These are phyloP conservation scores for Volucella bombylans DNA, from an alignment of 2,888 invertebrate species.

Conservation along the genomic window DNA sequence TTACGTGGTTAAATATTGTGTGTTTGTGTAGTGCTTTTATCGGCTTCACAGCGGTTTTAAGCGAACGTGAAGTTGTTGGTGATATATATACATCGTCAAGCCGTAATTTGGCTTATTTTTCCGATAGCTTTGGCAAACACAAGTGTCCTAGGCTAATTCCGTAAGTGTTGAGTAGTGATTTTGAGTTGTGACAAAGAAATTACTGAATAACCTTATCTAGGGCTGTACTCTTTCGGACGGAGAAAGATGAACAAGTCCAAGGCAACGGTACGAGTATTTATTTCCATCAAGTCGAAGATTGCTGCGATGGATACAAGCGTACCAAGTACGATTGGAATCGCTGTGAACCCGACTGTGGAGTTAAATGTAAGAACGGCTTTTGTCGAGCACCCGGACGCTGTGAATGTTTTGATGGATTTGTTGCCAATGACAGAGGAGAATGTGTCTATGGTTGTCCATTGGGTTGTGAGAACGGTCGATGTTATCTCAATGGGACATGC, in stretches of 20 bases:
- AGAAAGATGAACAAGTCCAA: slow-evolving; percentile 74
- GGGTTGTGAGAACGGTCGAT: slow-evolving; percentile 87
- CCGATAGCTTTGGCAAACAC: slow-evolving; percentile 50
- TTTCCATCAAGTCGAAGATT: slow-evolving; percentile 86
- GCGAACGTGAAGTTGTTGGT: slow-evolving; percentile 66
- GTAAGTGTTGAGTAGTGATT: slow-evolving; percentile 75
- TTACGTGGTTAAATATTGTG: not conserved
- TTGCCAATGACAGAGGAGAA: slow-evolving; percentile 79
- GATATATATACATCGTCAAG: slow-evolving; percentile 72
- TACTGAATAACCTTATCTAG: slow-evolving; percentile 67
- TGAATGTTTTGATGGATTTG: slow-evolving; percentile 80
- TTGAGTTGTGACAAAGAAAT: not conserved
- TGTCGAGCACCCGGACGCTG: slow-evolving; percentile 82
- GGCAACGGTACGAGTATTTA: slow-evolving; percentile 82
- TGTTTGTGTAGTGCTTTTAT: slow-evolving; percentile 30
- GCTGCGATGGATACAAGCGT: slow-evolving; percentile 87
- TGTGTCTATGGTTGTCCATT: slow-evolving; percentile 88
- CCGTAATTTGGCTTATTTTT: slow-evolving; percentile 64
- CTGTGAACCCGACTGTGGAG: slow-evolving; percentile 83
- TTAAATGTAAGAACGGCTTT: slow-evolving; percentile 83
- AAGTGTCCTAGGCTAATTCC: slow-evolving; percentile 77
- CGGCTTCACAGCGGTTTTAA: slow-evolving; percentile 39
- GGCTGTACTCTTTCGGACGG: slow-evolving; percentile 79
- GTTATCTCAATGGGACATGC: slow-evolving; percentile 85
- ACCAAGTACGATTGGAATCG: slow-evolving; percentile 84